phyloP scores from a whole-genome alignment of 2,797 vertebrate species.

The Synaphobranchus kaupii region DNA sequence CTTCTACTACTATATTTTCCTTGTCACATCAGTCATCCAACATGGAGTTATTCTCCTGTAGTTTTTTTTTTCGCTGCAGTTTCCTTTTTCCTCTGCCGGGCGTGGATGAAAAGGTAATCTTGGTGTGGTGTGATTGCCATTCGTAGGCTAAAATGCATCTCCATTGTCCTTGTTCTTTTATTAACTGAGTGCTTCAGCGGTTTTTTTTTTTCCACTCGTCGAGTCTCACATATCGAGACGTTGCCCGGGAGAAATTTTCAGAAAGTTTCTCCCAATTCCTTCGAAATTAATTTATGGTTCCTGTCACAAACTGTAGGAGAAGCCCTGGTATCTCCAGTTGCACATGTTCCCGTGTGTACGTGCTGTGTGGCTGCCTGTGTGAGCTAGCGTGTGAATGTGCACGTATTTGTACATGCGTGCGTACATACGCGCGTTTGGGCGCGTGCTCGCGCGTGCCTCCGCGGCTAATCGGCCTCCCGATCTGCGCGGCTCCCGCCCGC shows the following conservation, averaged over 20 bases:
- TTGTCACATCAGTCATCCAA: not conserved
- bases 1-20: not conserved
- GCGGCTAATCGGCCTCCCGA: not conserved
- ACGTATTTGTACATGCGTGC: constrained; percentile 25
- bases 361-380: constrained; percentile 33
- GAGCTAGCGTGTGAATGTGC: constrained; percentile 11
- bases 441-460: not conserved
- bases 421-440: constrained; percentile 32
- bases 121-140: not conserved
- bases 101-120: not conserved
- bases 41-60: not conserved
- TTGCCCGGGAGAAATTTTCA: not conserved
- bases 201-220: not conserved
- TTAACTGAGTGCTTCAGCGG: not conserved
- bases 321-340: not conserved
- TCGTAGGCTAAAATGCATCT: not conserved
- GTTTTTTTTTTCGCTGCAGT: not conserved
- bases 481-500: not conserved
- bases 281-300: not conserved
- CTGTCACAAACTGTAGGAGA: not conserved
- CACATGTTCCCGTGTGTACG: constrained; percentile 51
- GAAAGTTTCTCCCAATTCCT: not conserved
- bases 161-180: not conserved
- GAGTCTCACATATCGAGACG: not conserved
- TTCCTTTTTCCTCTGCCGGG: not conserved